Base-by-base conservation (phyloP, 2,113 vertebrate species). In the Scophthalmus maximus region DNA sequence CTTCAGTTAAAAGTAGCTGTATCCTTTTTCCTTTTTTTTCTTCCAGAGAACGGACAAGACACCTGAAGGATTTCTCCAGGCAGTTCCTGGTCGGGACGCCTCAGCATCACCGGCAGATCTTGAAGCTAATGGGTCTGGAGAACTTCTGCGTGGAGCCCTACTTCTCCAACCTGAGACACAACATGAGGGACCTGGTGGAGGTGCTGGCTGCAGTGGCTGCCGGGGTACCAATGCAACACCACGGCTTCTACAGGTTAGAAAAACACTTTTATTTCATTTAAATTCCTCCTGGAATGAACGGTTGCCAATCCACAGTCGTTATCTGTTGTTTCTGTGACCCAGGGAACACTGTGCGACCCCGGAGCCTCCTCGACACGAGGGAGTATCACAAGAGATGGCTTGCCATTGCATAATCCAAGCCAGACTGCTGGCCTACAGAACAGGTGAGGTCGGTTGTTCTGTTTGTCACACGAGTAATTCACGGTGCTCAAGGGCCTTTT, bases 361-460 rank as follows among this genome's bases (percentile, higher is more conserved):
- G 0, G 73, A 63, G 22, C 32, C 23, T 18, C 9, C 44, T 38
- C 36, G 2, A 17, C 15, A 79, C 30, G 92, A 87, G 27, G 89
- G 86, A 25, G 85, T 96, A 42, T 89, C 96, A 42, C 96, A 97
- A 36, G 95, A 96, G 18, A 87, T 95, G 69, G 94, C 95, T 26
- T 90, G 92, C 65, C 97, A 99, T 84, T 99, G 97, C 65, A 95
- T 97, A 88, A 85, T 96, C 78, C 97, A 98, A 80, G 96, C 97
- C 75, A 92, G 91, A 4, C 90, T 99, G 3, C 91, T 99, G 73
- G 93, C 95, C 0, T 97, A 95, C 60, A 95, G 97, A 80, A 97
- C 96, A 92, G 97, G 97, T 98, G 11, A 10, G 71, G 1, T 53
- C 30, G 15, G 2, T 32, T 66, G 20, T 53, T 44, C 5, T 30